Evolutionary conservation across 1,140 invertebrate species (phyloP).

Genomic region (Nixonia krombeini): DNA sequence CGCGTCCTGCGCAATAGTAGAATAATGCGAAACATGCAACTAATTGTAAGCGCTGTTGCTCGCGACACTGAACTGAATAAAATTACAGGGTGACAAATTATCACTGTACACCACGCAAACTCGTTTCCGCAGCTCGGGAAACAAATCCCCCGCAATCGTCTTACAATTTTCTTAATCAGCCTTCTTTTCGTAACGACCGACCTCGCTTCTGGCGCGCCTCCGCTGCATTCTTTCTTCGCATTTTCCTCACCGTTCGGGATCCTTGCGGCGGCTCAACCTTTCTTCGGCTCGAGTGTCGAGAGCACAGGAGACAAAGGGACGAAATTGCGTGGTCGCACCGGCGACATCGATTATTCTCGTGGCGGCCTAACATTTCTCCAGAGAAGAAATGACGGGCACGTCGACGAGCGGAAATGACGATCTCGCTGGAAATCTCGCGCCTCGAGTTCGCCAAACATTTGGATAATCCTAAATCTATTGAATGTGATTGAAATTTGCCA

Average conservation of each 20-base stretch:
- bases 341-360: no score
- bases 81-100: constrained; percentile 29
- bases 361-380: no score
- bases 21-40: constrained; percentile 40
- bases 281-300: no score
- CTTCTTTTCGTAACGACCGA: no score
- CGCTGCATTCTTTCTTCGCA: no score
- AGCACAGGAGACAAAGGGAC: no score
- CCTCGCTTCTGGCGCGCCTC: no score
- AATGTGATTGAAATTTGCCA: constrained; percentile 43
- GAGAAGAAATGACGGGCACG: no score
- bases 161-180: constrained; percentile 4
- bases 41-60: constrained; percentile 41
- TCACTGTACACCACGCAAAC: background rate
- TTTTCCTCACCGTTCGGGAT: no score
- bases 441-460: constrained; percentile 10
- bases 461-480: constrained; percentile 29
- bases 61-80: constrained; percentile 22
- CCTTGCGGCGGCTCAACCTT: no score
- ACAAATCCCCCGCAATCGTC: constrained; percentile 1
- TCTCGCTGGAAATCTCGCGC: background rate
- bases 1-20: constrained; percentile 19
- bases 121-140: background rate
- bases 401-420: no score
- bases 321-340: no score